Conservation (phyloP, 2,797 vertebrate species). For the Pangasius krempfi region DNA sequence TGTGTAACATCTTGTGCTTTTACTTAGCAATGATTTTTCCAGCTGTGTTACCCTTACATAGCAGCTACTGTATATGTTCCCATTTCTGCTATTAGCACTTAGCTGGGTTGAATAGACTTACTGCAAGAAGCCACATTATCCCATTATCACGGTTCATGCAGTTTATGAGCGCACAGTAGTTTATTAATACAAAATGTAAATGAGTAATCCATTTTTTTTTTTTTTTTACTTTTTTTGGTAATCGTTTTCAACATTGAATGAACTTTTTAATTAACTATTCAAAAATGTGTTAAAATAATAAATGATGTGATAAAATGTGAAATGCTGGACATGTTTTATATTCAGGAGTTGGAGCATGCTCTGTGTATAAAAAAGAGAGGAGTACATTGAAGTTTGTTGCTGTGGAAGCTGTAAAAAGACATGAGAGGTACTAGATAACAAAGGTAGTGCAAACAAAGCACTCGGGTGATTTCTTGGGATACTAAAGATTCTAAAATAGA, state of each 20-base stretch:
- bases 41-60: neutral
- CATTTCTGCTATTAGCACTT: neutral
- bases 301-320: neutral
- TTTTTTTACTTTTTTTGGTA: neutral
- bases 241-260: neutral
- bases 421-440: neutral
- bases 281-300: neutral
- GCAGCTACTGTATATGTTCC: neutral
- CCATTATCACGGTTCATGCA: neutral
- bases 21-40: neutral
- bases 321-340: neutral
- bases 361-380: neutral
- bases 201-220: neutral
- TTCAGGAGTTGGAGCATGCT: neutral
- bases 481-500: neutral
- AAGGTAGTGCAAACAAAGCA: neutral
- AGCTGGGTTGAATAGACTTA: neutral
- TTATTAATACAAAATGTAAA: neutral
- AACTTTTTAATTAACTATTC: neutral
- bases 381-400: neutral
- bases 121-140: neutral
- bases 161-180: neutral
- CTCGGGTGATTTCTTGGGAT: neutral
- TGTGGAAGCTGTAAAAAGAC: neutral
- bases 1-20: neutral